A percentile compares a stretch with the other conserved stretches of the same genome.
phyloP scores from a whole-genome alignment of 2,888 invertebrate genomes.

The Bimastos eiseni region DNA sequence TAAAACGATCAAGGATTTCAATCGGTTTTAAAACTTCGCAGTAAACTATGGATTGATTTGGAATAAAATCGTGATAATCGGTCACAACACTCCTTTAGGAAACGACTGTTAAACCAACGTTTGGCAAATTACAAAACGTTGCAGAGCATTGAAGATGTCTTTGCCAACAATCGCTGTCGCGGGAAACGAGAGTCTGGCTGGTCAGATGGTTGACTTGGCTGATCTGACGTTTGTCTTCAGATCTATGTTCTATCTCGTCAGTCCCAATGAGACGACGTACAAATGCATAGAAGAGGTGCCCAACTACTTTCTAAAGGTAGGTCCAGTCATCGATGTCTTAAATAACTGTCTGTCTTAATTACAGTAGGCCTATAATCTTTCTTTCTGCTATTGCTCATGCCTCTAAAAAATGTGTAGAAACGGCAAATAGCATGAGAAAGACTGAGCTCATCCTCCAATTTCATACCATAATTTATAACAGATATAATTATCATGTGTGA shows the following conservation, averaged over 20 bases:
- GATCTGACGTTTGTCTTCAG: constrained; percentile 6
- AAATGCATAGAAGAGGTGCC: constrained; percentile 38
- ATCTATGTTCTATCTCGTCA: constrained; percentile 47
- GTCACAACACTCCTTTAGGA: neutral
- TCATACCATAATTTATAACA: no score
- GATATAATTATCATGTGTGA: no score
- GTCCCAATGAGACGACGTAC: constrained; percentile 46
- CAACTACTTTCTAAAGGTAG: constrained; percentile 36
- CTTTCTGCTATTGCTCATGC: no score
- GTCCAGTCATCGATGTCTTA: neutral
- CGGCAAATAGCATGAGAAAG: no score
- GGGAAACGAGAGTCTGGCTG: neutral
- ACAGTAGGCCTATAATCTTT: no score
- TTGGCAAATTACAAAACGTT: neutral
- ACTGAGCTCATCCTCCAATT: no score
- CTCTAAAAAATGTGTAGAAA: no score
- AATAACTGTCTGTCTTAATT: no score
- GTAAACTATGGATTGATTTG: neutral
- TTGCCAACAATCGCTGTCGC: neutral
- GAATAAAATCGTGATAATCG: neutral
- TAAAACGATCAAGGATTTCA: neutral
- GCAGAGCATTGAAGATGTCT: neutral
- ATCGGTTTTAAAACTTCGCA: neutral
- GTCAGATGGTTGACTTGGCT: neutral
- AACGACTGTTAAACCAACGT: neutral